Base-by-base conservation (phyloP, 2,888 invertebrate genomes). In the Alviniconcha strummeri region DNA sequence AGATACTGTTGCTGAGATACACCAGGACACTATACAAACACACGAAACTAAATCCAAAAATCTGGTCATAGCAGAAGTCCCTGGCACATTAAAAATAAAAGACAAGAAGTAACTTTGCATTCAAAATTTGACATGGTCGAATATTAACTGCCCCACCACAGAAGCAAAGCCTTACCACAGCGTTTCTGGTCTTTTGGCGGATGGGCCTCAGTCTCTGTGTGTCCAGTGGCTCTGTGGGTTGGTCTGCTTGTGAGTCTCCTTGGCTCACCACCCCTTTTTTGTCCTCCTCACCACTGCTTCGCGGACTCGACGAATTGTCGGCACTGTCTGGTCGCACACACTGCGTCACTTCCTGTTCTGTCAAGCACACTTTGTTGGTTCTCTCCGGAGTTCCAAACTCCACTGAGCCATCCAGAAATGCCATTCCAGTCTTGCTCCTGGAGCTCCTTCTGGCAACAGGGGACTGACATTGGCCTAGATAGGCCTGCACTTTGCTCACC, bases 181-280 rank as follows among this genome's bases (percentile, higher is more conserved):
- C 97, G 94, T 96, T 97, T 94, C 97, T 96, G 0, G 97, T 97
- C 93, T 96, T 96, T 92, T 98, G 97, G 80, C 97, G 95, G 60
- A 97, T 97, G 0, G 96, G 96, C 78, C 96, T 95, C 67, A 98
- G 94, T 87, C 98, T 95, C 83, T 95, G 95, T 0, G 98, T 96
- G 92, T 95, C 96, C 9, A 98, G 94, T 6, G 97, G 96, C 54
- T 81, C 77, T 60, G 57, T 69, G 5, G 81, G 81, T 19, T 76
- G 36, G 4, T 60, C 54, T 5, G 78, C 72, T 13, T 57, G 9
- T 4, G 60, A 60, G n/a, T 54, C 54, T 8, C 4, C 52, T 17
- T 79, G 57, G 5, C 54, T 54, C 6, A 52, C 52, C 0, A 36
- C 52, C 5, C 36, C 77, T n/a, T 71, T 80, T 64, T 64, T 69